Evolutionary conservation across 2,797 vertebrate genomes (phyloP).

Genomic region (Dromococcyx pavoninus): DNA sequence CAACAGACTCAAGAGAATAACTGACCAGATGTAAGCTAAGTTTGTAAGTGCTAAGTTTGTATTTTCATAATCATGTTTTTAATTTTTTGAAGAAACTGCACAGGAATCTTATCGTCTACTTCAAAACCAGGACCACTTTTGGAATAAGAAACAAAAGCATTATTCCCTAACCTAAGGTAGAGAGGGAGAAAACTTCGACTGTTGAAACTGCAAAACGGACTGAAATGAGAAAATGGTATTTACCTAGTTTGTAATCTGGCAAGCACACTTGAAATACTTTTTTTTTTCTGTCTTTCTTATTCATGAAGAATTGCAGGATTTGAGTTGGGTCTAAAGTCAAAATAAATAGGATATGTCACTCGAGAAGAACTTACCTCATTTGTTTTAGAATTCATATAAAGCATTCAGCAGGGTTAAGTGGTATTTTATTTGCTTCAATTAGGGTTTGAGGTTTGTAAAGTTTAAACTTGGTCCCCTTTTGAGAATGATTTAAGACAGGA

Average conservation of each 20-base stretch:
- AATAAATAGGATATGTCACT: slow-evolving; percentile 30
- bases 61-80: slow-evolving; percentile 6
- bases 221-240: slow-evolving; percentile 28
- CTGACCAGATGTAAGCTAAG: background rate
- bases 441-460: slow-evolving; percentile 55
- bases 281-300: background rate
- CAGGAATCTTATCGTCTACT: background rate
- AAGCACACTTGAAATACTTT: background rate
- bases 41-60: background rate
- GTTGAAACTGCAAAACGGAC: background rate
- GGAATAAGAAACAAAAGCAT: background rate
- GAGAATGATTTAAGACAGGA: slow-evolving; percentile 47
- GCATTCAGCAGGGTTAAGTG: background rate
- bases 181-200: background rate
- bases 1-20: background rate
- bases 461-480: slow-evolving; percentile 51
- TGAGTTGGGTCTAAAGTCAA: slow-evolving; percentile 22
- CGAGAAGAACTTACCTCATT: background rate
- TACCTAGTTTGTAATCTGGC: slow-evolving; percentile 19
- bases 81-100: slow-evolving; percentile 6
- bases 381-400: slow-evolving; percentile 36
- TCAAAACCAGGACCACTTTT: background rate
- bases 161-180: background rate
- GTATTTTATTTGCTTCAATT: slow-evolving; percentile 60
- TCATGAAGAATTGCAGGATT: background rate